Percentiles rank a stretch among this genome's conserved stretches.
Evolutionary conservation across 1,140 invertebrate species (phyloP).

Genomic region (Drosophila pectinifera): DNA sequence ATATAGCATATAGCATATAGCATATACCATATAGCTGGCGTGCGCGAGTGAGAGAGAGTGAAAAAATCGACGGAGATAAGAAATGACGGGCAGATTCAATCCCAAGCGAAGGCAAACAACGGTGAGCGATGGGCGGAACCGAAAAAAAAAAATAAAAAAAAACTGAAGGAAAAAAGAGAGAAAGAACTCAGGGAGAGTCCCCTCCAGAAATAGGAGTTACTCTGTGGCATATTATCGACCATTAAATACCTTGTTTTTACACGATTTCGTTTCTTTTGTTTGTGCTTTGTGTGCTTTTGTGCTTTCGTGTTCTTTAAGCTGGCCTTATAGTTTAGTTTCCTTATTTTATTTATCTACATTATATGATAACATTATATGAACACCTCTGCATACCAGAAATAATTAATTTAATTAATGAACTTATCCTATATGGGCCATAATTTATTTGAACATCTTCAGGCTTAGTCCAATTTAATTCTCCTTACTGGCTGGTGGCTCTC

Average conservation of each 20-base stretch:
- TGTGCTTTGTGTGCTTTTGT: no score
- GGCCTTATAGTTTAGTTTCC: no score
- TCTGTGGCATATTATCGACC: neutral
- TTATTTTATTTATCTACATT: no score
- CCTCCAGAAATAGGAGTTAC: slow-evolving; percentile 4
- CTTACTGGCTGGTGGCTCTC: no score
- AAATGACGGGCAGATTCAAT: slow-evolving; percentile 68
- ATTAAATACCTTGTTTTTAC: neutral
- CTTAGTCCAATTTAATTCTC: no score
- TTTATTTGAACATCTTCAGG: no score
- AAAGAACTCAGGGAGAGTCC: neutral
- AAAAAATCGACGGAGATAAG: slow-evolving; percentile 45
- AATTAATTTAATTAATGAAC: no score
- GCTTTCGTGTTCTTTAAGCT: no score
- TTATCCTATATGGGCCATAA: no score
- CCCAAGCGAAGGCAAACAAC: slow-evolving; percentile 61
- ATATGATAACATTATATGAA: no score
- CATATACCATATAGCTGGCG: slow-evolving; percentile 15
- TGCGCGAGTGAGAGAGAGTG: slow-evolving; percentile 11
- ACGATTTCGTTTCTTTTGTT: no score
- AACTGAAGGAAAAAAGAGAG: neutral
- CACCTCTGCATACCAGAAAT: no score
- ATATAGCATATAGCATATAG: slow-evolving; percentile 13
- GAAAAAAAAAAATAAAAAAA: neutral
- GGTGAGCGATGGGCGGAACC: slow-evolving; percentile 54